A percentile compares a stretch with the other conserved stretches of the same genome.
Evolutionary conservation across 1,140 invertebrate genomes (phyloP).

Genomic region (Cyphomyrmex costatus): DNA sequence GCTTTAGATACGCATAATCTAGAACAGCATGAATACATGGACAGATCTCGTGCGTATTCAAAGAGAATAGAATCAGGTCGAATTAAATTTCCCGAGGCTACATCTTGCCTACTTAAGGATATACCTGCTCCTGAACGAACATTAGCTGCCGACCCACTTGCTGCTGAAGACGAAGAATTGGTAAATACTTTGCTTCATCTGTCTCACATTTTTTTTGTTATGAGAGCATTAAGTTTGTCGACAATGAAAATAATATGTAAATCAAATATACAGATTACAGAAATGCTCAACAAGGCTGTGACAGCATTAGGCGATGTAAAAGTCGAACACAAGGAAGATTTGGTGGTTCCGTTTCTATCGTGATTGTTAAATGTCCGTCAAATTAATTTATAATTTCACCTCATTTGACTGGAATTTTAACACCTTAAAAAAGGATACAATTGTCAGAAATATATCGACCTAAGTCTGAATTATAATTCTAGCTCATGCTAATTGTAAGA

Average conservation of each 20-base stretch:
- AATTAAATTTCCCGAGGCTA: conserved; percentile 83
- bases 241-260: background rate
- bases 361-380: conserved; percentile 76
- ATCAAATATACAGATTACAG: conserved; percentile 88
- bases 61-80: conserved; percentile 87
- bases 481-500: conserved; percentile 37
- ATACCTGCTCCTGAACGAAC: conserved; percentile 88
- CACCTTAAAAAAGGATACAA: conserved; percentile 28
- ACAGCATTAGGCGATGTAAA: conserved; percentile 90
- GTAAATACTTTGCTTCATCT: conserved; percentile 82
- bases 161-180: conserved; percentile 87
- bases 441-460: conserved; percentile 38
- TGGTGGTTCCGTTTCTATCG: conserved; percentile 92
- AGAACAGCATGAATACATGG: conserved; percentile 93
- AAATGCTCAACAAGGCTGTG: conserved; percentile 89
- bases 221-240: background rate
- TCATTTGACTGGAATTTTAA: conserved; percentile 55
- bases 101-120: conserved; percentile 87
- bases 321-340: conserved; percentile 93
- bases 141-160: conserved; percentile 87
- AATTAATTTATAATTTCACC: conserved; percentile 51
- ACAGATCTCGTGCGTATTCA: conserved; percentile 91
- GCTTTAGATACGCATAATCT: conserved; percentile 92
- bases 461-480: conserved; percentile 42
- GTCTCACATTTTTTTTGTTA: background rate